phyloP scores from a whole-genome alignment of 2,888 invertebrate genomes.

The Tethea ocularis region DNA sequence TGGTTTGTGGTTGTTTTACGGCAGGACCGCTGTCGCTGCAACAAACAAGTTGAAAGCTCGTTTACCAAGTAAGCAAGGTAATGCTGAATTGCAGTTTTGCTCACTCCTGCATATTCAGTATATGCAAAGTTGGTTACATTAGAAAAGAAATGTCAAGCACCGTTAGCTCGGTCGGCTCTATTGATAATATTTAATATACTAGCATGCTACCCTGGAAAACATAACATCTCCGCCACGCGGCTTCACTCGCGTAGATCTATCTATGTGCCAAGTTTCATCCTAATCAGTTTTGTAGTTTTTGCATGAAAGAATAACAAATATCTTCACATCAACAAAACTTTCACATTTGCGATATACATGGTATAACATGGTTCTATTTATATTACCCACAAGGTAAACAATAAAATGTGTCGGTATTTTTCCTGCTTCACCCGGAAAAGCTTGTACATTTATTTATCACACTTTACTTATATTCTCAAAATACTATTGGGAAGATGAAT shows the following conservation, averaged over 20 bases:
- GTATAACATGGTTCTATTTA: too few relatives aligned
- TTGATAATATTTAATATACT: background rate
- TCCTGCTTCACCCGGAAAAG: slow-evolving; percentile 1
- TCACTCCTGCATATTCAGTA: slow-evolving; percentile 26
- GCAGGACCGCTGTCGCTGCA: background rate
- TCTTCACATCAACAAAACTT: too few relatives aligned
- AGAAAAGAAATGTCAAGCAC: slow-evolving; percentile 16
- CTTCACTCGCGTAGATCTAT: too few relatives aligned
- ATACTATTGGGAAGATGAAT: background rate
- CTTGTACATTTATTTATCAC: background rate
- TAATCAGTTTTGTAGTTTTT: too few relatives aligned
- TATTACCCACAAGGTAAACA: too few relatives aligned
- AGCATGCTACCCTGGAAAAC: too few relatives aligned
- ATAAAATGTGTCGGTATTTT: background rate
- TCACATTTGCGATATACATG: too few relatives aligned
- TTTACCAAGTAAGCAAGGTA: background rate
- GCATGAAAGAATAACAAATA: too few relatives aligned
- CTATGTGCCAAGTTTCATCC: too few relatives aligned
- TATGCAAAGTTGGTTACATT: slow-evolving; percentile 24
- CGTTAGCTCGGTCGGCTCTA: background rate
- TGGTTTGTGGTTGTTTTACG: background rate
- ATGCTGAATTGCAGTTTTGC: slow-evolving; percentile 10
- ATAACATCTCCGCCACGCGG: too few relatives aligned
- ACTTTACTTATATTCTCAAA: background rate
- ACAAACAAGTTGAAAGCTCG: background rate